These are phyloP conservation scores for Melieria picta DNA, from an alignment of 2,888 invertebrate species.

Conservation along the genomic window DNA sequence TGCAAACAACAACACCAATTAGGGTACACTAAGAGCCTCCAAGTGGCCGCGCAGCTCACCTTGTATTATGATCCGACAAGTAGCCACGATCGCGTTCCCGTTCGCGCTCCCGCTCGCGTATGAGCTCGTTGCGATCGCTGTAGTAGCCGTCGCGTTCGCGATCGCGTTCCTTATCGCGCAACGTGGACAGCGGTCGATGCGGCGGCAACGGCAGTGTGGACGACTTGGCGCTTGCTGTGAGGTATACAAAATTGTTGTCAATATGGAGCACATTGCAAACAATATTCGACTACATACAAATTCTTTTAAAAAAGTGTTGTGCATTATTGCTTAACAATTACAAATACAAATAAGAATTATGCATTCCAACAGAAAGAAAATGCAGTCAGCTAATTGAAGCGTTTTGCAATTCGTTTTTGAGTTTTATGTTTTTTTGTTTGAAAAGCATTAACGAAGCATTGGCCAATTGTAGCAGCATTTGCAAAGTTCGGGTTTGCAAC, in stretches of 20 bases:
- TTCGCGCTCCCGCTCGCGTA: slow-evolving; percentile 80
- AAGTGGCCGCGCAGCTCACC: slow-evolving; percentile 68
- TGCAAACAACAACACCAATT: slow-evolving; percentile 29
- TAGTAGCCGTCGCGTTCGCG: slow-evolving; percentile 86
- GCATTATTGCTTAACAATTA: too few species aligned
- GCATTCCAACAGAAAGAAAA: too few species aligned
- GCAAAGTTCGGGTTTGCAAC: neutral
- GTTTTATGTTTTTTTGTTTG: neutral
- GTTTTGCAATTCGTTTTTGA: slow-evolving; percentile 4
- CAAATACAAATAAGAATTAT: too few species aligned
- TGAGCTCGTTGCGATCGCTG: slow-evolving; percentile 86
- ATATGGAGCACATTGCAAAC: too few species aligned
- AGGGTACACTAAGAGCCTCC: neutral
- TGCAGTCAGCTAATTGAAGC: too few species aligned
- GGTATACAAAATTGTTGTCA: too few species aligned
- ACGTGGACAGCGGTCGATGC: slow-evolving; percentile 70
- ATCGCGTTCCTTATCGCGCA: slow-evolving; percentile 68
- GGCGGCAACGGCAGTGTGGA: slow-evolving; percentile 85
- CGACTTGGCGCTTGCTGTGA: slow-evolving; percentile 79
- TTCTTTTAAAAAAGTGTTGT: neutral
- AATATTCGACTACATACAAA: too few species aligned
- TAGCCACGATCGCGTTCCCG: slow-evolving; percentile 77
- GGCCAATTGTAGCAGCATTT: neutral
- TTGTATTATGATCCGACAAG: slow-evolving; percentile 81
- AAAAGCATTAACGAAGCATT: neutral